Base-by-base conservation (phyloP, 2,113 vertebrate genomes). In the Coracopsis vasa region DNA sequence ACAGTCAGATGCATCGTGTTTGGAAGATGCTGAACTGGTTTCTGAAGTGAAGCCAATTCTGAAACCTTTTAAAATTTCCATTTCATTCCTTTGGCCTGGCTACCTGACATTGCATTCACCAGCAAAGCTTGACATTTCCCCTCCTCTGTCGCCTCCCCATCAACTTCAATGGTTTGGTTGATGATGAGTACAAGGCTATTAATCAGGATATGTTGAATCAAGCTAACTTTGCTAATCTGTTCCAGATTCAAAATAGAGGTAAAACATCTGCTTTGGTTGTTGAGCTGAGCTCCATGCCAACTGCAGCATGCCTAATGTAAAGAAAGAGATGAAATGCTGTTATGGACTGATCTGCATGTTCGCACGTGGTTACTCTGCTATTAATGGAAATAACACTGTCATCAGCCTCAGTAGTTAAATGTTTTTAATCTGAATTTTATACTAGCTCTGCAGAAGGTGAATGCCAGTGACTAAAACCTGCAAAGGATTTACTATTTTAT, bases 171-270 rank as follows among this genome's bases (percentile, higher is more conserved):
- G 62, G 39, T 86, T 92, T 67, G 33, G 11, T 67, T 71, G 64
- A 70, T 16, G 18, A 48, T 47, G 71, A 94, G 47, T 83, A 39
- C 0, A 0, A 88, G 67, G 53, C 48, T 84, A 35, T 92, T 86
- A 69, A 69, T 64, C 66, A 88, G 82, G 54, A 41, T 86, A 74
- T 64, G 35, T 72, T 64, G 75, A 83, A 74, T 92, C 54, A 64
- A 80, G 33, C 35, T 84, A 88, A 74, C 33, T 61, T 94, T 5
- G 3, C 54, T 94, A 88, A 96, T 96, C 47, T 77, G 42, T 86
- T 96, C 85, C 90, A 95, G 90, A 92, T 94, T 96, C 75, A 92
- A 90, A 88, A 64, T 12, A 88, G 90, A 92, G 95, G 86, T 96
- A 41, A 80, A 96, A 93, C 86, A 92, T 93, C 94, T 90, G 92